Percentiles rank a stretch among this genome's conserved stretches.
phyloP scores from a whole-genome alignment of 2,888 invertebrate species.

The Troides aeacus region DNA sequence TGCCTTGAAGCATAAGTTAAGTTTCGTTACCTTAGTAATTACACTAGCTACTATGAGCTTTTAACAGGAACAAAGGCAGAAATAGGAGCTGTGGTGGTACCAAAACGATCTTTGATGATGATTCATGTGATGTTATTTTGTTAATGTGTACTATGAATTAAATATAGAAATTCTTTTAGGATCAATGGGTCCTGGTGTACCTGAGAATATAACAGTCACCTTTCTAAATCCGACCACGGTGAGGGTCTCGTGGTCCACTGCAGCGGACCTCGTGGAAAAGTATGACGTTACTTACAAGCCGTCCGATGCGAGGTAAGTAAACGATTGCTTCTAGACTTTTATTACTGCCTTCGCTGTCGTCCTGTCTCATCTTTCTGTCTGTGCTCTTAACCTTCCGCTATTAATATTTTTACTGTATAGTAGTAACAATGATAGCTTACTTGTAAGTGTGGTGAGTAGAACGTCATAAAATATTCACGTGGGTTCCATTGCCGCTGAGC shows the following conservation, averaged over 20 bases:
- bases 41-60: no score
- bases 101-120: no score
- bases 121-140: no score
- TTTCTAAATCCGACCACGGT: constrained; percentile 92
- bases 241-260: constrained; percentile 92
- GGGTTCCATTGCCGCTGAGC: no score
- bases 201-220: constrained; percentile 94
- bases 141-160: not conserved
- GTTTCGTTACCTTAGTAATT: no score
- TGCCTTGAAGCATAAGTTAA: no score
- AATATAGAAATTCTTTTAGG: constrained; percentile 70
- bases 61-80: no score
- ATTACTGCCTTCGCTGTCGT: constrained; percentile 27
- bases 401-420: not conserved
- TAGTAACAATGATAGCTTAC: no score
- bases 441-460: no score
- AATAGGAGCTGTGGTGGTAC: no score
- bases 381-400: constrained; percentile 7
- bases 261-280: constrained; percentile 90
- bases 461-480: no score
- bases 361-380: constrained; percentile 37
- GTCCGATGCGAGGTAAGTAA: constrained; percentile 91
- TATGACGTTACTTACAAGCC: constrained; percentile 96
- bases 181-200: constrained; percentile 87
- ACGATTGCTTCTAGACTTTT: constrained; percentile 27